A percentile compares a stretch with the other conserved stretches of the same genome.
phyloP scores from a whole-genome alignment of 2,888 invertebrate species.

The Tipula unca region DNA sequence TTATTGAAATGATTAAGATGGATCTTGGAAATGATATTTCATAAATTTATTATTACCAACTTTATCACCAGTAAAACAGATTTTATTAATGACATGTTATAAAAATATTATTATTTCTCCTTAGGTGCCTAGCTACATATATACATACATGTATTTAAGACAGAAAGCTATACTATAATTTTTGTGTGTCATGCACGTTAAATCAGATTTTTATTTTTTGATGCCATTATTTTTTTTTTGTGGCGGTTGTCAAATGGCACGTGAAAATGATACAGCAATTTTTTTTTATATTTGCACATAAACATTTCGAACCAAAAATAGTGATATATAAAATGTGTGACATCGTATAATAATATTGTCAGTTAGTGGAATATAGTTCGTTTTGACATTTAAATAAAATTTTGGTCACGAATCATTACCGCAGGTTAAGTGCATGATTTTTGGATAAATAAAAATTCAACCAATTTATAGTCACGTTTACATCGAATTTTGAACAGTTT shows the following conservation, averaged over 20 bases:
- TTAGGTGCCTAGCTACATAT: too few relatives aligned
- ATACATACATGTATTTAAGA: background rate
- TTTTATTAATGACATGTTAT: background rate
- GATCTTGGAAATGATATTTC: background rate
- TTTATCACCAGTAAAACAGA: background rate
- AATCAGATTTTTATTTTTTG: background rate
- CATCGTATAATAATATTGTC: background rate
- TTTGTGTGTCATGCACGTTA: background rate
- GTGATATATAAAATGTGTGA: background rate
- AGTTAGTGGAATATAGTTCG: background rate
- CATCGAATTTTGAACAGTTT: too few relatives aligned
- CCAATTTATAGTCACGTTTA: too few relatives aligned
- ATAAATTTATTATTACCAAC: background rate
- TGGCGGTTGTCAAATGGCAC: background rate
- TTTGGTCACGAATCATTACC: background rate
- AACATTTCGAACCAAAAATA: background rate
- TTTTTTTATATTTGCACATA: background rate
- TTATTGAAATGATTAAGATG: constrained; percentile 8
- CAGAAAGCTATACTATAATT: background rate
- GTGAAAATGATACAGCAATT: background rate
- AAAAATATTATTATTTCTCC: background rate
- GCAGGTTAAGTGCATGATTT: background rate
- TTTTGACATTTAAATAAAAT: background rate
- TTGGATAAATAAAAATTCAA: too few relatives aligned
- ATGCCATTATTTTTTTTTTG: background rate